Evolutionary conservation across 2,797 vertebrate species (phyloP).

Genomic region (Coregonus sp.): DNA sequence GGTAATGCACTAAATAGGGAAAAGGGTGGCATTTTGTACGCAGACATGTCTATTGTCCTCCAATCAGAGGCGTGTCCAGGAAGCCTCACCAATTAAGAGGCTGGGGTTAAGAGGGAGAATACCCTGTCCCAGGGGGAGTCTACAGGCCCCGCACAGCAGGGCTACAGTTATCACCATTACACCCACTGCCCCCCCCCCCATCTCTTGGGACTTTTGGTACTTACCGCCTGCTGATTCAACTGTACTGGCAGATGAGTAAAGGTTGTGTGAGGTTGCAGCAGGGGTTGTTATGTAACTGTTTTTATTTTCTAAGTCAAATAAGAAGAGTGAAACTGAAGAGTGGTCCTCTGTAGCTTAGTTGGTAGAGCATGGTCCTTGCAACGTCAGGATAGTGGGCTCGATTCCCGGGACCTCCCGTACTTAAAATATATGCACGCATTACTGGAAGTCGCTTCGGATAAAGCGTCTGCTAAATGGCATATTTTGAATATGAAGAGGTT

Average conservation of each 20-base stretch:
- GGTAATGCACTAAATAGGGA: not conserved
- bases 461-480: not conserved
- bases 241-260: conserved; percentile 25
- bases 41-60: conserved; percentile 25
- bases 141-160: not conserved
- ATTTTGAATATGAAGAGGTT: not conserved
- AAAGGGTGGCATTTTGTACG: not conserved
- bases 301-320: not conserved
- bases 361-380: not conserved
- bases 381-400: not conserved
- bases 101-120: conserved; percentile 49
- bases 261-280: conserved; percentile 35
- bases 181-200: not conserved
- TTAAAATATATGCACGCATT: not conserved
- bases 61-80: conserved; percentile 27
- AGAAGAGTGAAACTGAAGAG: not conserved
- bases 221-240: conserved; percentile 30
- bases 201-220: conserved; percentile 33
- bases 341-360: not conserved
- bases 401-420: not conserved
- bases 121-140: conserved; percentile 44
- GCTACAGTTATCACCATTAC: not conserved
- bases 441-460: not conserved
- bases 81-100: conserved; percentile 45
- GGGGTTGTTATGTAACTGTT: conserved; percentile 2